Base-by-base conservation (phyloP, 2,113 vertebrate species). In the Neodon shergylaensis region DNA sequence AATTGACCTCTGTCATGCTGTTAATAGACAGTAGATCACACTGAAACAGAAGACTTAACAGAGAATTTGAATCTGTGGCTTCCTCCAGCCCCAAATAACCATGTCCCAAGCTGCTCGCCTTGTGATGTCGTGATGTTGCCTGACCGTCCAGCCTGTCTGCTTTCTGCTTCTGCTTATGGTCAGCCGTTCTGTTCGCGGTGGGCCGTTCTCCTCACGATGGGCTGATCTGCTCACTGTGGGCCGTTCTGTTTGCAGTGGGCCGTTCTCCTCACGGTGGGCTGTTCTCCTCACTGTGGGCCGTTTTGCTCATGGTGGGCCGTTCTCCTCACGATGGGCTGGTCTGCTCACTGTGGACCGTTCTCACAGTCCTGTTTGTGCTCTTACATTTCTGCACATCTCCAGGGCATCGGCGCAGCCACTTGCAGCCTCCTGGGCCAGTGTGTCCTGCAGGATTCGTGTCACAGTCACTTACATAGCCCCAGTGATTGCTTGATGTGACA, bases 91-190 rank as follows among this genome's bases (percentile, higher is more conserved):
- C 36, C 61, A 86, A 36, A 10, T 3, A 28, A 0, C 22, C 13
- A 0, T 42, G 87, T 74, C 68, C 82, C 76, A 42, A 21, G n/a
- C 68, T 54, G 49, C 61, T 72, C 16, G 8, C 36, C 28, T 31
- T 5, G 1, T 7, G 14, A 31, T 0, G 0, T 17, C 28, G 5
- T 28, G 61, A 24, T 79, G 22, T 33, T 0, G 0, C 74, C 68
- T 13, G 36, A 65, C 36, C 39, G 42, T n/a, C 44, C 16, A 58
- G 4, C 39, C 22, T 84, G 68, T 78, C 42, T 65, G 61, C 77
- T 91, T 39, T 54, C 73, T 77, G 86, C 78, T 44, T 24, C 33
- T 33, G 16, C 33, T 42, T 9, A 0, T 3, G 7, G 13, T 19
- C 12, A 3, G 0, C 77, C 0, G 9, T 78, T 70, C 0, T 49